Conservation (phyloP, 2,888 invertebrate genomes). For the Adineta ricciae region DNA sequence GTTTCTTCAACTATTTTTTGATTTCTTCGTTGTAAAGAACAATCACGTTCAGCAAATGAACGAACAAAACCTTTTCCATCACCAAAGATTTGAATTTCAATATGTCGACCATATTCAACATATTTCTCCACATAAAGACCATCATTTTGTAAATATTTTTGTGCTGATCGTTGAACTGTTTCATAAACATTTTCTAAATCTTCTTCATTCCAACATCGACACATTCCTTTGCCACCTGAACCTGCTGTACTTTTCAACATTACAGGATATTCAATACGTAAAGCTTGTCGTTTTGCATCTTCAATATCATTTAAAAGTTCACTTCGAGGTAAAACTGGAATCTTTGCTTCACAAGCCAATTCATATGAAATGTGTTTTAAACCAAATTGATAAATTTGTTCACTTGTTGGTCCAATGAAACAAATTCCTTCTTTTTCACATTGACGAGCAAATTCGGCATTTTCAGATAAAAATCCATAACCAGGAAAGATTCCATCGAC, state of each 20-base stretch:
- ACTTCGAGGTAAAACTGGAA: constrained; percentile 35
- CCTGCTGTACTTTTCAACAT: constrained; percentile 33
- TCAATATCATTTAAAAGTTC: background rate
- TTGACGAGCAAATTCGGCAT: constrained; percentile 29
- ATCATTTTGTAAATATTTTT: constrained; percentile 38
- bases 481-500: constrained; percentile 34
- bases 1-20: background rate
- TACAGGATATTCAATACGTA: constrained; percentile 33
- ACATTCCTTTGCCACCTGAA: constrained; percentile 34
- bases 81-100: constrained; percentile 36
- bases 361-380: constrained; percentile 36
- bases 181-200: background rate
- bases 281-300: background rate
- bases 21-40: background rate
- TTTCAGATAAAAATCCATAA: constrained; percentile 35
- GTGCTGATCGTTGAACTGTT: constrained; percentile 34
- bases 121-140: constrained; percentile 39
- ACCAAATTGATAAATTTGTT: constrained; percentile 35
- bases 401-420: constrained; percentile 15
- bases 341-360: constrained; percentile 28
- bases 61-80: background rate
- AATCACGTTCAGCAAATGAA: background rate
- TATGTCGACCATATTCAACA: constrained; percentile 39
- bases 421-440: background rate
- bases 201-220: background rate